Conservation (phyloP, 2,888 invertebrate species). For the Napeogenes inachia region DNA sequence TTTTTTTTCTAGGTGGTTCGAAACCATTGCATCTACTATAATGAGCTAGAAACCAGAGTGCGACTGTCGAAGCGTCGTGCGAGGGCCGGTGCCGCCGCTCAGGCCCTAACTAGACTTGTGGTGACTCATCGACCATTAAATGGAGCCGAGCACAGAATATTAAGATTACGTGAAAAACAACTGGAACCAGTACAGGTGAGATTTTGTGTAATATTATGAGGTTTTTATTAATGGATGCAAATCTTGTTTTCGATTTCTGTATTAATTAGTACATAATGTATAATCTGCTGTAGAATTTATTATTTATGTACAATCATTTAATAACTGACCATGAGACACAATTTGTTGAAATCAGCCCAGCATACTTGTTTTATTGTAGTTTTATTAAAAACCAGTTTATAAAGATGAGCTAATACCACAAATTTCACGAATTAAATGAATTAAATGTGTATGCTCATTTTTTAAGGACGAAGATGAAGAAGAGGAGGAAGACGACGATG, state of each 20-base stretch:
- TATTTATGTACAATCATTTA: too few relatives aligned
- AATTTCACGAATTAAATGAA: neutral
- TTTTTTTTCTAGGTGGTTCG: constrained; percentile 79
- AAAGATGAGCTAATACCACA: too few relatives aligned
- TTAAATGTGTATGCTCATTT: constrained; percentile 4
- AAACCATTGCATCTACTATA: constrained; percentile 94
- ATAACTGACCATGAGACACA: too few relatives aligned
- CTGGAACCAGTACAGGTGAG: constrained; percentile 86
- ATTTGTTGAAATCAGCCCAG: too few relatives aligned
- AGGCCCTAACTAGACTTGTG: constrained; percentile 87
- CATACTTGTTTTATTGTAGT: too few relatives aligned
- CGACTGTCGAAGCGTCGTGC: constrained; percentile 94
- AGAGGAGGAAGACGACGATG: constrained; percentile 82
- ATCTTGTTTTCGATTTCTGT: too few relatives aligned
- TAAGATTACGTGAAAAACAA: constrained; percentile 90
- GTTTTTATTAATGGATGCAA: too few relatives aligned
- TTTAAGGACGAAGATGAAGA: constrained; percentile 71
- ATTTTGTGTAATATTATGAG: neutral
- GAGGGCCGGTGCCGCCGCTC: constrained; percentile 71
- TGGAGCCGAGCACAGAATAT: constrained; percentile 90
- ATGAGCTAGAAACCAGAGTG: constrained; percentile 96
- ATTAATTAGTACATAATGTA: too few relatives aligned
- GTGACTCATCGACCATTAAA: constrained; percentile 93
- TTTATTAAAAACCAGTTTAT: too few relatives aligned
- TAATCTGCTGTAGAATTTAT: too few relatives aligned